Base-by-base conservation (phyloP, 1,140 invertebrate genomes). In the Cydia pomonella region DNA sequence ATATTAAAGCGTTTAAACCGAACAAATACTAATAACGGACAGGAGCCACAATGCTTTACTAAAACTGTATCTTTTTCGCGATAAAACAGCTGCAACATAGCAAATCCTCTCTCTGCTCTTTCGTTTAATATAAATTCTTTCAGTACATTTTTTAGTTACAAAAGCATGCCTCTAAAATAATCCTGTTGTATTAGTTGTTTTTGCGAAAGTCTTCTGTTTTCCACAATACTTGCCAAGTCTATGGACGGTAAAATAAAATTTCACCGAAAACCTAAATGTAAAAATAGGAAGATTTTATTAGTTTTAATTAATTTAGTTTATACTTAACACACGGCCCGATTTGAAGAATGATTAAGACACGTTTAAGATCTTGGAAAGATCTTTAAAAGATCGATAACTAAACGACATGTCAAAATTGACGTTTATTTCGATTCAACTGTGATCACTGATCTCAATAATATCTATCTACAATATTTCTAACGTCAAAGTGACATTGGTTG, bases 131-230 rank as follows among this genome's bases (percentile, higher is more conserved):
- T 64, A 64, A 64, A 72, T 73, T 74, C 50, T 76, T 74, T 25
- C 44, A 74, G 25, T 38, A 18, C 73, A 76, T 76, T 74, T 53
- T 63, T 72, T 47, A 64, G 33, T 64, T 25, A 64, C 73, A 82
- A 82, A 82, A 75, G 77, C 75, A 76, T 80, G 75, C 75, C 77
- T 75, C 69, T 75, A 77, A 77, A 62, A 44, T 77, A 69, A 79
- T 64, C 27, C 63, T 33, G 63, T 77, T 76, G 74, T 62, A 76
- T 74, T 76, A 77, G 76, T 76, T 71, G 62, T 69, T 78, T 77
- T 79, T 75, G 75, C 64, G 69, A 77, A 47, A 63, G 64, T 53
- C 75, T 64, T 72, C n/a, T 76, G 62, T 73, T 74, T 71, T 33
- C 73, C 73, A 44, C 64, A 75, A 38, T 75, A 76, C 75, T 76